Conservation (phyloP, 2,113 vertebrate species). For the Pristiophorus japonicus region DNA sequence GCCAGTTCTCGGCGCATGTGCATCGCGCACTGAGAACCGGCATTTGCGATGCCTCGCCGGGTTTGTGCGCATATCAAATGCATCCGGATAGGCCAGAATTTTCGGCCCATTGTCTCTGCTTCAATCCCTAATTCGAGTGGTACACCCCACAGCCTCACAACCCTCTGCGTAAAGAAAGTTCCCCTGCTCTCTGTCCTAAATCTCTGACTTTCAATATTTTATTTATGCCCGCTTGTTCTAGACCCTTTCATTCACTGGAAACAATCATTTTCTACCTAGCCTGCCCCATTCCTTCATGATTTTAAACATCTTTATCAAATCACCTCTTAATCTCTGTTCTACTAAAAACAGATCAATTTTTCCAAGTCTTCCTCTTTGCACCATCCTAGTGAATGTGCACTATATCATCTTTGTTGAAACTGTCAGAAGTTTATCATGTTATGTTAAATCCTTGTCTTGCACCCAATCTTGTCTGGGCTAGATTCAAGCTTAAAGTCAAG, state of each 20-base stretch:
- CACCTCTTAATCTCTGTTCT: background rate
- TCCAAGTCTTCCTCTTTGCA: background rate
- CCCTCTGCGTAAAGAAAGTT: background rate
- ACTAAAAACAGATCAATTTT: background rate
- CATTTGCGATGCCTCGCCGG: too few species aligned
- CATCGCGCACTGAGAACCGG: too few species aligned
- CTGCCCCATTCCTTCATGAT: too few species aligned
- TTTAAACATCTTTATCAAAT: background rate
- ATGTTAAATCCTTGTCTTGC: background rate
- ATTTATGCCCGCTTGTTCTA: background rate
- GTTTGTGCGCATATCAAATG: too few species aligned
- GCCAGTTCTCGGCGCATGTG: too few species aligned
- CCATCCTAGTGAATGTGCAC: background rate
- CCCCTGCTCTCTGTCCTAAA: background rate
- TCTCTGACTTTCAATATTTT: too few species aligned
- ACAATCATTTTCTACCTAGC: too few species aligned
- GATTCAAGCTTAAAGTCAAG: background rate
- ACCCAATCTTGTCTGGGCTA: background rate
- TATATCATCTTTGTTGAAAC: background rate
- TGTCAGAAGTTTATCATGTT: background rate
- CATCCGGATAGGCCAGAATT: too few species aligned
- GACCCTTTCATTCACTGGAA: background rate
- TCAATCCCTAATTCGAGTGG: background rate
- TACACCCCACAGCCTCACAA: background rate
- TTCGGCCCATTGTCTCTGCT: background rate